Evolutionary conservation across 2,888 invertebrate species (phyloP).

Genomic region (Diarsia rubi): DNA sequence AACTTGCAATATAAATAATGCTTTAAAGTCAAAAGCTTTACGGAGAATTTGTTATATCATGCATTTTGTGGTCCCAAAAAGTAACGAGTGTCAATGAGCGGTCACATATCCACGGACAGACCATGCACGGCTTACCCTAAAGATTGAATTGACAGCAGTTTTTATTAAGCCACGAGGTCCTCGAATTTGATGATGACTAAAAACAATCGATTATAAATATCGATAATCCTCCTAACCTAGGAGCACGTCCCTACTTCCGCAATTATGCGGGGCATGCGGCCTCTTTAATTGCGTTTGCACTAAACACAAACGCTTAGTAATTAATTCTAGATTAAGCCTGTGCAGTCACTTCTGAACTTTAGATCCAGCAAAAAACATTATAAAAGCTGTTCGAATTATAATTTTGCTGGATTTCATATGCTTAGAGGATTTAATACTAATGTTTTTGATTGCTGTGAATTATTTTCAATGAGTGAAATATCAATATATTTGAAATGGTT

Average conservation of each 20-base stretch:
- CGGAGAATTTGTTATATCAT: background rate
- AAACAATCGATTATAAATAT: constrained; percentile 16
- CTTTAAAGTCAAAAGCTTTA: background rate
- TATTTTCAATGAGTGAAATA: background rate
- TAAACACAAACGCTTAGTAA: constrained; percentile 79
- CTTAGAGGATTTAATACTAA: constrained; percentile 2
- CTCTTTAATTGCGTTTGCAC: constrained; percentile 79
- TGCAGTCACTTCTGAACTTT: constrained; percentile 56
- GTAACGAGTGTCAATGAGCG: background rate
- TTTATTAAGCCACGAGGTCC: too few relatives aligned
- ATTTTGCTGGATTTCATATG: constrained; percentile 23
- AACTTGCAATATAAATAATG: background rate
- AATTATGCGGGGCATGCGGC: constrained; percentile 74
- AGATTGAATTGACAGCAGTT: too few relatives aligned
- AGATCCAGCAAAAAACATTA: constrained; percentile 49
- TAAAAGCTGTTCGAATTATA: constrained; percentile 42
- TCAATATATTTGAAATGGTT: background rate
- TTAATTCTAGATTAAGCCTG: constrained; percentile 79
- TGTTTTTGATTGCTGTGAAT: background rate
- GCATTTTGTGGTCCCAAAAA: background rate
- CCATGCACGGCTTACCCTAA: too few relatives aligned
- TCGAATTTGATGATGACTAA: background rate
- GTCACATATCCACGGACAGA: too few relatives aligned
- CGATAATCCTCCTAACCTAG: constrained; percentile 13
- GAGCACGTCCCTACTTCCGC: constrained; percentile 62